phyloP scores from a whole-genome alignment of 35 echinoderm and acorn worm species.

The Ophioderma brevispina region DNA sequence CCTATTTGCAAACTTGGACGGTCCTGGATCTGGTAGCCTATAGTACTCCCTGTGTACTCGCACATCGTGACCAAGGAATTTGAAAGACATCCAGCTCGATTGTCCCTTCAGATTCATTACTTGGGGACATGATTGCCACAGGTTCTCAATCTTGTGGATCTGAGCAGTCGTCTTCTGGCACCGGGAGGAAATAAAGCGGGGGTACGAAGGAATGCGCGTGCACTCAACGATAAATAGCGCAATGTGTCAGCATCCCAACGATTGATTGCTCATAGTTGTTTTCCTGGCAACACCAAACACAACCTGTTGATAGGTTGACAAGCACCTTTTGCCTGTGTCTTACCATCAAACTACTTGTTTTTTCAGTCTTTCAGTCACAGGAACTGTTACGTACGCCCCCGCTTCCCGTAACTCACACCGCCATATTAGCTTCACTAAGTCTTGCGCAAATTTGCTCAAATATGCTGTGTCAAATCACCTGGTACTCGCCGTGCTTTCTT shows the following conservation, averaged over 20 bases:
- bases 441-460: not conserved
- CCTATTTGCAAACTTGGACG: conserved; percentile 58
- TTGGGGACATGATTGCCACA: conserved; percentile 43
- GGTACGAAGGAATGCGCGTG: conserved; percentile 15
- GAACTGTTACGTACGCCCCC: conserved; percentile 35
- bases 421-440: conserved; percentile 21
- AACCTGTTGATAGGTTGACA: conserved; percentile 8
- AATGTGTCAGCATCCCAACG: conserved; percentile 31
- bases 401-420: conserved; percentile 14
- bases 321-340: not conserved
- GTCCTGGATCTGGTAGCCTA: conserved; percentile 15
- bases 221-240: not conserved
- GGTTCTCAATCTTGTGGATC: conserved; percentile 52
- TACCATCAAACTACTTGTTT: conserved; percentile 11
- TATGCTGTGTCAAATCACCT: not conserved
- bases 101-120: conserved; percentile 28
- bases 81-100: conserved; percentile 53
- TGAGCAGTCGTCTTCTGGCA: no score
- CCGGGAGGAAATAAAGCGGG: no score
- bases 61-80: conserved; percentile 58
- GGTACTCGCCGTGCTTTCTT: conserved; percentile 9
- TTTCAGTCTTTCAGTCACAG: conserved; percentile 39
- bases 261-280: no score
- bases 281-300: conserved; percentile 40
- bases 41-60: conserved; percentile 60